Percentiles rank a stretch among this genome's conserved stretches.
These are phyloP conservation scores for Micrasema longulum DNA, from an alignment of 1,140 invertebrate species.

Conservation along the genomic window DNA sequence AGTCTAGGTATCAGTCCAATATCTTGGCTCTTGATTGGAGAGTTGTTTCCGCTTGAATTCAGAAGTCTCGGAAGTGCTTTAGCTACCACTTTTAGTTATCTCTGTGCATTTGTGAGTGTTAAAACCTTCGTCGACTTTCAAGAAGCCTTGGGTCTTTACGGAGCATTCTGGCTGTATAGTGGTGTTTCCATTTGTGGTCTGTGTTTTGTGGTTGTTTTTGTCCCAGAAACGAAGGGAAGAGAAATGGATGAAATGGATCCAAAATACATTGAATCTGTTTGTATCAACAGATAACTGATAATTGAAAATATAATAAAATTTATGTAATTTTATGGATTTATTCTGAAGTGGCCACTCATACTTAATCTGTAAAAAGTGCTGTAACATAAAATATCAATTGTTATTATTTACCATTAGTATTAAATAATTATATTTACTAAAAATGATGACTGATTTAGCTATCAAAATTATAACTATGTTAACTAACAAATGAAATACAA, in stretches of 20 bases:
- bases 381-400: no score
- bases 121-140: constrained; percentile 89
- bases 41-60: constrained; percentile 88
- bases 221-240: constrained; percentile 91
- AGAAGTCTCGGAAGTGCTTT: constrained; percentile 85
- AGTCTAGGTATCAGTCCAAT: constrained; percentile 91
- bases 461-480: no score
- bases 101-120: constrained; percentile 88
- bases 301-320: constrained; percentile 7
- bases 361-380: not conserved
- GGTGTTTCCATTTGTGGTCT: constrained; percentile 85
- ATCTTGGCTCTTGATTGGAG: constrained; percentile 88
- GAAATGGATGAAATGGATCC: constrained; percentile 90
- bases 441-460: no score
- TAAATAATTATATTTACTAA: no score
- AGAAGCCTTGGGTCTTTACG: constrained; percentile 79
- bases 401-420: no score
- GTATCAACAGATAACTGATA: constrained; percentile 62
- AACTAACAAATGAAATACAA: no score
- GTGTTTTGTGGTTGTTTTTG: constrained; percentile 85
- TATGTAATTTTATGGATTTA: no score
- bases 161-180: constrained; percentile 91
- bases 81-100: constrained; percentile 87
- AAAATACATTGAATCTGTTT: constrained; percentile 71
- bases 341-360: not conserved